A percentile compares a stretch with the other conserved stretches of the same genome.
phyloP scores from a whole-genome alignment of 2,113 vertebrate genomes.

The Aptenodytes patagonicus region DNA sequence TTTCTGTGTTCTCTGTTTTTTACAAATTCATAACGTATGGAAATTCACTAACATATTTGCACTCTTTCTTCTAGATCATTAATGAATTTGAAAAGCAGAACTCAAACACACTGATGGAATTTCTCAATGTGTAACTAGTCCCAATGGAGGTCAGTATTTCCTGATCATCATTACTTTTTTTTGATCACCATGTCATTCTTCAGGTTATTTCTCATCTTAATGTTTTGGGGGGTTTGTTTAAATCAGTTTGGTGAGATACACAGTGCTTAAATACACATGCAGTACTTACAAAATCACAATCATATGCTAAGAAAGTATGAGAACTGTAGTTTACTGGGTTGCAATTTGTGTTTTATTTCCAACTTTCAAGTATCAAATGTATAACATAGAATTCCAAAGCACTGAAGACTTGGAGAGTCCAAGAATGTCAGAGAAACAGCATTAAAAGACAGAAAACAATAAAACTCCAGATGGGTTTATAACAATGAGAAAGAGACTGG shows the following conservation, averaged over 20 bases:
- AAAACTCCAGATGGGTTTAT: background rate
- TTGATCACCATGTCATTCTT: background rate
- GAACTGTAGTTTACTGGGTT: background rate
- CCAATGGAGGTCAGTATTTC: background rate
- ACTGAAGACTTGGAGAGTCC: background rate
- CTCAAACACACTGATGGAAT: background rate
- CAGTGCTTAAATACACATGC: background rate
- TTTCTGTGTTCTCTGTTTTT: background rate
- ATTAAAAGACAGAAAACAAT: conserved; percentile 2
- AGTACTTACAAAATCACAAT: background rate
- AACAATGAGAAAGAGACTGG: background rate
- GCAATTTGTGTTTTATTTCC: background rate
- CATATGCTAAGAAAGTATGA: background rate
- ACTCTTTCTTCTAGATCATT: background rate
- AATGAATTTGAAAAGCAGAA: background rate
- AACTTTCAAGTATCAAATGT: background rate
- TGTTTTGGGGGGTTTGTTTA: background rate
- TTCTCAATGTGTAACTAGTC: background rate
- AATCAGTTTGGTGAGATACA: background rate
- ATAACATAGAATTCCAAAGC: background rate
- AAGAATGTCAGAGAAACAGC: background rate
- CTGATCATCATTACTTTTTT: background rate
- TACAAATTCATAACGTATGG: background rate
- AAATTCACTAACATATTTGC: background rate
- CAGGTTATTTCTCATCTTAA: background rate